Conservation (phyloP, 1,140 invertebrate species). For the Drosophila trapezifrons region DNA sequence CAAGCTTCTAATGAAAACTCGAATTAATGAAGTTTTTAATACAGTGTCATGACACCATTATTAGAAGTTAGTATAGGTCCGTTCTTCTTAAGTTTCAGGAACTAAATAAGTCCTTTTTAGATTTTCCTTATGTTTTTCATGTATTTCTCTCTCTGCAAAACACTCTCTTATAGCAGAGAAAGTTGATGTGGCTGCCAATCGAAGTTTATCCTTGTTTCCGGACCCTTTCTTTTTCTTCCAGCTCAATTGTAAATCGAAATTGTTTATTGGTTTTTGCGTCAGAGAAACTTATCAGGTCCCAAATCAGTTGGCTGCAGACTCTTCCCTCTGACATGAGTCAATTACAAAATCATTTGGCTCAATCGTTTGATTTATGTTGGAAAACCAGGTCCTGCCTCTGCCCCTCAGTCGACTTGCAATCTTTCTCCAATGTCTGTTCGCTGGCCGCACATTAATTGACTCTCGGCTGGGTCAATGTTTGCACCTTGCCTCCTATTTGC, state of each 20-base stretch:
- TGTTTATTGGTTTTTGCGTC: constrained; percentile 45
- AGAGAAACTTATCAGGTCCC: constrained; percentile 15
- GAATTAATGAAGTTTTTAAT: too few species aligned
- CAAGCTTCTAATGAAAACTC: too few species aligned
- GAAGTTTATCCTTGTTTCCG: constrained; percentile 26
- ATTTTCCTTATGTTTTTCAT: background rate
- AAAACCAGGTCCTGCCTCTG: constrained; percentile 19
- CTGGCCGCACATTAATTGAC: constrained; percentile 66
- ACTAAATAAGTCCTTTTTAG: too few species aligned
- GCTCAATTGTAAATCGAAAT: constrained; percentile 43
- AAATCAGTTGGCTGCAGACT: constrained; percentile 28
- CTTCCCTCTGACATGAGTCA: constrained; percentile 47
- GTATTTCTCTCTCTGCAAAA: background rate
- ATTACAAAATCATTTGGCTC: constrained; percentile 62
- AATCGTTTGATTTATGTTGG: constrained; percentile 64
- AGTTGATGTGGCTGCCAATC: constrained; percentile 25
- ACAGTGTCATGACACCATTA: too few species aligned
- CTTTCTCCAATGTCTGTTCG: background rate
- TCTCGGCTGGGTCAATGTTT: constrained; percentile 55
- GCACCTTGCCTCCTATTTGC: constrained; percentile 34
- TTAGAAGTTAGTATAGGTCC: too few species aligned
- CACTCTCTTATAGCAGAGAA: background rate
- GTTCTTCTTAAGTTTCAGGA: background rate
- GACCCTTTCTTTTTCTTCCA: constrained; percentile 19
- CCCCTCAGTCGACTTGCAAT: constrained; percentile 9